Conservation (phyloP, 2,113 vertebrate genomes). For the Oxygymnocypris stewartii region DNA sequence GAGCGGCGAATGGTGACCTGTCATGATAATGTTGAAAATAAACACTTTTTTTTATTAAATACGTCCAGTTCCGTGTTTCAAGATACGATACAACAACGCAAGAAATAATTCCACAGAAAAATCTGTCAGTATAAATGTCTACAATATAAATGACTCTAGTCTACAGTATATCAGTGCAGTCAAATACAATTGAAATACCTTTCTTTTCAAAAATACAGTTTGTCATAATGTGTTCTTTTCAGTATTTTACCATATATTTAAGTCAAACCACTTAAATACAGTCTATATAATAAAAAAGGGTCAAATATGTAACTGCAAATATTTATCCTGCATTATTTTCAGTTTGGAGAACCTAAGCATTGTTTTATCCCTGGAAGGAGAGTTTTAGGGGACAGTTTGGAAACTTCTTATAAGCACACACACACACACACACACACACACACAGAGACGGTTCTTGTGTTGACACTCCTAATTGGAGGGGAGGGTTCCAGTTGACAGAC, state of each 20-base stretch:
- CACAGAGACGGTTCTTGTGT: conserved; percentile 79
- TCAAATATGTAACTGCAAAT: not conserved
- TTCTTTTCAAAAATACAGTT: not conserved
- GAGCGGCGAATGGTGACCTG: conserved; percentile 39
- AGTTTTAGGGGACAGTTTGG: conserved; percentile 54
- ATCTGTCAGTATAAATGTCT: not conserved
- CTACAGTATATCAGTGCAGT: not conserved
- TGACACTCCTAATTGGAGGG: conserved; percentile 99
- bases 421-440: conserved; percentile 43
- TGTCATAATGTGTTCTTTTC: not conserved
- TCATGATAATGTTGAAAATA: conserved; percentile 23
- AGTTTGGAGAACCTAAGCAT: conserved; percentile 50
- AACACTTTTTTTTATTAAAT: not conserved
- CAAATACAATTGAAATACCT: not conserved
- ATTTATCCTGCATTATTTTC: not conserved
- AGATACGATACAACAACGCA: not conserved
- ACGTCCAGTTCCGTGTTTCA: not conserved
- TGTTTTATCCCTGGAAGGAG: conserved; percentile 51
- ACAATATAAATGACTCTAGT: conserved; percentile 24
- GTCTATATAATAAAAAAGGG: not conserved
- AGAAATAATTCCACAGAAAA: not conserved
- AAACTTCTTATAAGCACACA: conserved; percentile 41
- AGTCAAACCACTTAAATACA: not conserved
- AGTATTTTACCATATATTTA: not conserved
- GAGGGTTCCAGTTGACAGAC: conserved; percentile 86